Evolutionary conservation across 2,888 invertebrate genomes (phyloP).

Genomic region (Agriopis leucophaearia): DNA sequence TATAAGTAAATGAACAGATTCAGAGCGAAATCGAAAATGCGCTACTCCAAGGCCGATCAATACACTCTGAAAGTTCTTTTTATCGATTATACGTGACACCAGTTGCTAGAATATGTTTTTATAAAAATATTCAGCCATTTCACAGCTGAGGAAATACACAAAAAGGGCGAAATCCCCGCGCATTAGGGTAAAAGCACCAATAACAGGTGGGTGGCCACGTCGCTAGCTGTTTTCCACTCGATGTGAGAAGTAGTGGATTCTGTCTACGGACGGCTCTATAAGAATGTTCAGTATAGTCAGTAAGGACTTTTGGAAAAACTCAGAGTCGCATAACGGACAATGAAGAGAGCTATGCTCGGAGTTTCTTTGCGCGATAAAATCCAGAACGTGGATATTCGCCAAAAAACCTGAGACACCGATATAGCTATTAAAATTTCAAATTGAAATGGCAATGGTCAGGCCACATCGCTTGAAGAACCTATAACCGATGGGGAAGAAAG

Average conservation of each 20-base stretch:
- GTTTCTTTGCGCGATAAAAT: too few species aligned
- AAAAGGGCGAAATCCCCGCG: conserved; percentile 29
- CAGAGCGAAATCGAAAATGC: neutral
- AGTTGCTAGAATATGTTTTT: conserved; percentile 4
- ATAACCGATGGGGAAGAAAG: too few species aligned
- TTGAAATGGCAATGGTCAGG: too few species aligned
- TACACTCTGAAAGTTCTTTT: neutral
- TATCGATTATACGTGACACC: neutral
- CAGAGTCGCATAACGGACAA: too few species aligned
- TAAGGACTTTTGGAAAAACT: too few species aligned
- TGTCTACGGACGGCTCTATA: conserved; percentile 32
- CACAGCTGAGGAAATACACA: conserved; percentile 28
- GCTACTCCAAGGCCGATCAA: neutral
- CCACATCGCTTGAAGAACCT: too few species aligned
- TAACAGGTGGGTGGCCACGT: conserved; percentile 43
- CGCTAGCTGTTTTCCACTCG: conserved; percentile 46
- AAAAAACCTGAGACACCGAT: too few species aligned
- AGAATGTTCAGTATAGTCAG: conserved; percentile 12
- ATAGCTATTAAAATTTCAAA: too few species aligned
- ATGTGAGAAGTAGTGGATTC: conserved; percentile 44
- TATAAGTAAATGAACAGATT: too few species aligned
- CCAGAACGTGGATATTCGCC: too few species aligned
- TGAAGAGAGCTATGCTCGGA: too few species aligned
- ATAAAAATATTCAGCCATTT: conserved; percentile 26
- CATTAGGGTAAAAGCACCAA: conserved; percentile 40